Evolutionary conservation across 2,888 invertebrate species (phyloP).

Genomic region (Chymomyza amoena): DNA sequence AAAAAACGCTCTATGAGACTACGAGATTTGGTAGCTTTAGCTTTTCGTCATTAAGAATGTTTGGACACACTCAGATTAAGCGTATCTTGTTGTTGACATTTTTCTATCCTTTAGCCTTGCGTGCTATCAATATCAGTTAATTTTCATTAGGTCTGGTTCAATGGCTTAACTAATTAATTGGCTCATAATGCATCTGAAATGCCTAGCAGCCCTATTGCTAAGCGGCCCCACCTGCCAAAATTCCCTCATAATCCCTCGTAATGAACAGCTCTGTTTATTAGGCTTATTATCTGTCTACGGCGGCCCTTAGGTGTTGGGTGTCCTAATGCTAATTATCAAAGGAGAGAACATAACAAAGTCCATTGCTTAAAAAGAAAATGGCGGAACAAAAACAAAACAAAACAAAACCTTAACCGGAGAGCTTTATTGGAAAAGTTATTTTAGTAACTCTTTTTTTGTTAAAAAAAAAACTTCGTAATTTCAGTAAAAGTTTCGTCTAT

Average conservation of each 20-base stretch:
- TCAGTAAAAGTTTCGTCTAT: background rate
- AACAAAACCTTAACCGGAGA: background rate
- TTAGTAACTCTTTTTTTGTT: background rate
- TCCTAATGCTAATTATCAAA: background rate
- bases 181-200: background rate
- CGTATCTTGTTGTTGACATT: no score
- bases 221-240: background rate
- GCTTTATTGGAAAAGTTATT: background rate
- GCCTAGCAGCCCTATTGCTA: background rate
- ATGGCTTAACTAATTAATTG: background rate
- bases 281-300: background rate
- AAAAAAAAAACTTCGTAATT: background rate
- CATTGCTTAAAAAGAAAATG: background rate
- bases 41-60: no score
- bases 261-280: background rate
- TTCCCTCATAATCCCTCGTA: background rate
- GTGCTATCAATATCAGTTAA: background rate
- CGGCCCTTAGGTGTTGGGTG: background rate
- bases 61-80: no score
- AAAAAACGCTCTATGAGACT: no score
- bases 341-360: background rate
- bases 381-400: background rate
- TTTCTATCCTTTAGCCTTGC: background rate
- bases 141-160: background rate
- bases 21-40: no score